Evolutionary conservation across 2,888 invertebrate species (phyloP), one percentile per base, ranked within the genome.

Genomic region (Plagodis pulveraria): DNA sequence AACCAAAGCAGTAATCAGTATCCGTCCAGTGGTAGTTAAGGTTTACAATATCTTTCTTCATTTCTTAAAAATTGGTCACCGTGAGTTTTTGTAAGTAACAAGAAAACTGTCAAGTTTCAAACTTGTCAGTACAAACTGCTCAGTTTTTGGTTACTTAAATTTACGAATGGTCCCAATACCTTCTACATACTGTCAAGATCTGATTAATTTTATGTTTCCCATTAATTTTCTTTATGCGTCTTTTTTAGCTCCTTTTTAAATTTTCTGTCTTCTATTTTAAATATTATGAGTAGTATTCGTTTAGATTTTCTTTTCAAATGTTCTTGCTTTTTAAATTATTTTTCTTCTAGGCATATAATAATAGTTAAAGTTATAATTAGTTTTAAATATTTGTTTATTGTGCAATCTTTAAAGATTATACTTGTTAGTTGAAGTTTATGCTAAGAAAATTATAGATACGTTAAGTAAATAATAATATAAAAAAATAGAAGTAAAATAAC

Each of bases 1-100:
- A 85, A 89, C 89, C 91, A 90, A 92, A 91, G 90, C 89, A 89
- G 87, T 87, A 90, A 92, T 92, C 92, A 91, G 92, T 92, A 92
- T 92, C 92, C 92, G 91, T 92, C 92, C 92, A 91, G 81, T 82
- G 80, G 82, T 91, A 91, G 87, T 84, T 89, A 89, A 84, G 84
- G 83, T 84, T 73, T 74, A 65, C 59, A 73, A 65, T 71, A 48
- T 73, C 62, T 67, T 54, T 65, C 66, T 66, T 67, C 69, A 61
- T 65, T n/a, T 40, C 40, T 6, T 1, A 36, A 36, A 40, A 40
- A 8, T 40, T 10, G 40, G 40, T 4, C 22, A 2, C 22, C 22
- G 4, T 4, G 22, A 22, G 4, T 22, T 22, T 22, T 2, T 22
- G 22, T 22, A 22, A 22, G 22, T 22, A 22, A 22, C 22, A 22